Conservation (phyloP, 2,113 vertebrate genomes). For the Pluvialis apricaria region DNA sequence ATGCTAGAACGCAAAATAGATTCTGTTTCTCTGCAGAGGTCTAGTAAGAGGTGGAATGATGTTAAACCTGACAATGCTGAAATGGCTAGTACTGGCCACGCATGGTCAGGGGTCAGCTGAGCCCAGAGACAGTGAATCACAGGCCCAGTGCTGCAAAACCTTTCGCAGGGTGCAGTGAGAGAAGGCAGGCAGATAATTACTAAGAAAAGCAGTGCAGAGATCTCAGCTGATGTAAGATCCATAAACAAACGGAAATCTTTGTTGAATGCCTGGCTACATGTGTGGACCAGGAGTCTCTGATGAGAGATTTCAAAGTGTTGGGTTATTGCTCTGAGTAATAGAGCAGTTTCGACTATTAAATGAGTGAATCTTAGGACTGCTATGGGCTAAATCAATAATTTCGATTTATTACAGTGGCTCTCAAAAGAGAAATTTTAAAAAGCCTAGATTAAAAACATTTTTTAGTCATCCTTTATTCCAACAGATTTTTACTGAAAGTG, state of each 20-base stretch:
- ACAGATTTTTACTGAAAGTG: constrained; percentile 18
- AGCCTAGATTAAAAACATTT: constrained; percentile 44
- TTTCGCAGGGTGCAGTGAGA: not conserved
- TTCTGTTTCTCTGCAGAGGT: not conserved
- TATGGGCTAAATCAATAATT: constrained; percentile 52
- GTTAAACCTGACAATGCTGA: not conserved
- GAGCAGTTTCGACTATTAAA: not conserved
- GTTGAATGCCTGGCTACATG: not conserved
- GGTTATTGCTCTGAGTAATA: constrained; percentile 3
- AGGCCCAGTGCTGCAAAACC: not conserved
- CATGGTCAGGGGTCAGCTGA: not conserved
- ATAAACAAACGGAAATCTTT: not conserved
- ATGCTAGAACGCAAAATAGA: not conserved
- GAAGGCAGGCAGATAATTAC: not conserved
- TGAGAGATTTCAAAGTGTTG: constrained; percentile 30
- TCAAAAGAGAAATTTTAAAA: constrained; percentile 62
- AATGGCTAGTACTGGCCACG: not conserved
- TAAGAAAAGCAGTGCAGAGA: not conserved
- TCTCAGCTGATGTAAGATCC: not conserved
- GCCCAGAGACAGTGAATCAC: not conserved
- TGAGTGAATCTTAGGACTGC: not conserved
- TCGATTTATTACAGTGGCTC: constrained; percentile 44
- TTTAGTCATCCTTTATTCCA: constrained; percentile 59
- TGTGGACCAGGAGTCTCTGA: not conserved
- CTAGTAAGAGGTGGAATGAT: not conserved